Conservation (phyloP, 2,888 invertebrate genomes). For the Caenorhabditis sp. region DNA sequence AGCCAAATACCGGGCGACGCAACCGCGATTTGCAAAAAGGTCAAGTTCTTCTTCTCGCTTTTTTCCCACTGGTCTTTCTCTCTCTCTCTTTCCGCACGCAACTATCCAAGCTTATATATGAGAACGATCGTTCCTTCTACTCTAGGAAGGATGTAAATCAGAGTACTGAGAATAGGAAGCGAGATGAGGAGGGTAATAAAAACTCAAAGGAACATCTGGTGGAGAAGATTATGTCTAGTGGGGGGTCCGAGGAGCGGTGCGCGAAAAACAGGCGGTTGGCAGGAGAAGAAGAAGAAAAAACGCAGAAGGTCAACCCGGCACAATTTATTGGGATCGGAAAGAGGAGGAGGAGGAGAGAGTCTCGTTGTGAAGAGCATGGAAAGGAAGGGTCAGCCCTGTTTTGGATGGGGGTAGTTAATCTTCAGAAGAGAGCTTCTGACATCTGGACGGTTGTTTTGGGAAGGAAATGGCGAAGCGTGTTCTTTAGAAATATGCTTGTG, state of each 20-base stretch:
- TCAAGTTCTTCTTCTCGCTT: conserved; percentile 55
- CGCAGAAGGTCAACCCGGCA: conserved; percentile 21
- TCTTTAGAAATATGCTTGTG: too few species aligned
- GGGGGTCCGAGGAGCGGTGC: conserved; percentile 7
- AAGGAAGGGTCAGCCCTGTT: conserved; percentile 10
- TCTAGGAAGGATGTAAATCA: conserved; percentile 4
- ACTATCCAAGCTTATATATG: conserved; percentile 29
- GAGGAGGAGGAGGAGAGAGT: conserved; percentile 13
- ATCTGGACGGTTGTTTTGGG: conserved; percentile 17
- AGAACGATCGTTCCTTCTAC: conserved; percentile 29
- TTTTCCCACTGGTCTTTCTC: conserved; percentile 17
- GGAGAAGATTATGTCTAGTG: conserved; percentile 24
- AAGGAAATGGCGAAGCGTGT: not conserved
- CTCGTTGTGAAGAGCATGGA: conserved; percentile 28
- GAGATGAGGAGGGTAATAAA: not conserved
- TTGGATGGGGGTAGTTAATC: conserved; percentile 15
- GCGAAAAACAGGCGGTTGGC: conserved; percentile 35
- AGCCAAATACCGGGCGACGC: conserved; percentile 36
- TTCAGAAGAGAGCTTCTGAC: conserved; percentile 7
- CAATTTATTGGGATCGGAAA: conserved; percentile 30
- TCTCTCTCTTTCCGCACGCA: conserved; percentile 4
- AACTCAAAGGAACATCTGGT: conserved; percentile 36
- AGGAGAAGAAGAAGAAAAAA: not conserved
- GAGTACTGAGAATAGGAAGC: conserved; percentile 13
- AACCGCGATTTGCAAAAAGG: conserved; percentile 58